Evolutionary conservation across 2,797 vertebrate species (phyloP), one percentile per base, ranked within the genome.

Genomic region (Eidolon dupreanum): DNA sequence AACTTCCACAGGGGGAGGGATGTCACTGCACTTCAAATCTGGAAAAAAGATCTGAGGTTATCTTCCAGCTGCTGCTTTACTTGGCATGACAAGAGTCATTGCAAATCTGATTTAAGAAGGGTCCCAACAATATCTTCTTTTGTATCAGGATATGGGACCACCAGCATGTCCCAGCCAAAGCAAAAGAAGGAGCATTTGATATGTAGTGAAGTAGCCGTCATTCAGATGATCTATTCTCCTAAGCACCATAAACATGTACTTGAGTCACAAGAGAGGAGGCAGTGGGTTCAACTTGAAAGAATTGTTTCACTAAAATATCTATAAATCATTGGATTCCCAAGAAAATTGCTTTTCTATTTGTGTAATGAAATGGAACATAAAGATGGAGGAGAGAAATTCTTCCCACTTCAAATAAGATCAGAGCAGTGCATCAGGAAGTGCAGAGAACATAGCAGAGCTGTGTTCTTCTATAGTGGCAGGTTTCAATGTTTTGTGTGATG

Each of bases 61-160:
- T 94, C 87, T 92, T 38, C 36, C 33, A 92, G 61, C 4, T 38
- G n/a, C 6, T 97, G 78, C 83, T 95, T 97, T 92, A 49, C 28
- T 93, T 95, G 89, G 79, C 74, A 33, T 41, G 43, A 53, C 43
- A 68, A 59, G 33, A 31, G 46, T 61, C 28, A 88, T 19, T 43
- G 22, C 22, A 66, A 6, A 13, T 83, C 36, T 66, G 19, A 33
- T 38, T 46, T 91, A 68, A 94, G 38, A 96, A 89, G 74, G 26
- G 28, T 33, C 9, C 12, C 57, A 88, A 38, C 26, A 77, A 61
- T 71, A 26, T 89, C 36, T 19, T 87, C n/a, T 70, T 82, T 91
- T 51, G 57, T 88, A 59, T 91, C 59, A 89, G 46, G 33, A 70
- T 24, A 66, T 28, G n/a, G 33, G 38, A 65, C 74, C 65, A 83